Percentiles rank a stretch among this genome's conserved stretches.
phyloP scores from a whole-genome alignment of 2,797 vertebrate species.

The Australoheros facetus region DNA sequence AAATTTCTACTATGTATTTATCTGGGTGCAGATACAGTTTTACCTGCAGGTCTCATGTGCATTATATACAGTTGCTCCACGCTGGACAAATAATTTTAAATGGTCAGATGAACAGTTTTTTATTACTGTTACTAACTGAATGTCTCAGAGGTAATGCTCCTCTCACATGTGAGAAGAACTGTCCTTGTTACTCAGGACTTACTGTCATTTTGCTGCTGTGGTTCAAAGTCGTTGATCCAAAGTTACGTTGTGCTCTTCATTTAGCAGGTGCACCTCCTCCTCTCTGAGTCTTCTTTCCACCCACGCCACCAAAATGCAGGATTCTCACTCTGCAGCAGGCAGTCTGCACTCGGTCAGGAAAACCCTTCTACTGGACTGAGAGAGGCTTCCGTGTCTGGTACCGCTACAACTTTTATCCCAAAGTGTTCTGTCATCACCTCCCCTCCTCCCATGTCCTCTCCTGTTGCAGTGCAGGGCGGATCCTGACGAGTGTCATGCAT shows the following conservation, averaged over 20 bases:
- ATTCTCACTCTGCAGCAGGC: rapidly evolving
- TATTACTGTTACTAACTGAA: rapidly evolving
- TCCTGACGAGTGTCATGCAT: background rate
- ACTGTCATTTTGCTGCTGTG: slow-evolving; percentile 64
- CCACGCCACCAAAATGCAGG: too few relatives aligned
- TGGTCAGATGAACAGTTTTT: background rate
- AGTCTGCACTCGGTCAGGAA: background rate
- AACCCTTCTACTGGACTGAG: background rate
- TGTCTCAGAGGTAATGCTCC: background rate
- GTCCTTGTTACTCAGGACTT: slow-evolving; percentile 27
- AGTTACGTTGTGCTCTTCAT: slow-evolving; percentile 2
- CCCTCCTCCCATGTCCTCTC: slow-evolving; percentile 19
- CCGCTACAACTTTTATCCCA: slow-evolving; percentile 53
- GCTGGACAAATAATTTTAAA: background rate
- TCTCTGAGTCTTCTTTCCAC: background rate
- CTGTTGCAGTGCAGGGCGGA: slow-evolving; percentile 25
- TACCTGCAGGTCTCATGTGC: background rate
- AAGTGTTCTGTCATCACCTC: slow-evolving; percentile 44
- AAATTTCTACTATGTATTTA: too few relatives aligned
- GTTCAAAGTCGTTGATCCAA: slow-evolving; percentile 3
- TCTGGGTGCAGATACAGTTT: background rate
- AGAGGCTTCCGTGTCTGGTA: slow-evolving; percentile 30
- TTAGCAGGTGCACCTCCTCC: slow-evolving; percentile 32
- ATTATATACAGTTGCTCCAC: background rate
- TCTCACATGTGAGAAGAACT: background rate